Percentiles rank a stretch among this genome's conserved stretches.
Evolutionary conservation across 2,888 invertebrate species (phyloP).

Genomic region (Micoletzkya japonica): DNA sequence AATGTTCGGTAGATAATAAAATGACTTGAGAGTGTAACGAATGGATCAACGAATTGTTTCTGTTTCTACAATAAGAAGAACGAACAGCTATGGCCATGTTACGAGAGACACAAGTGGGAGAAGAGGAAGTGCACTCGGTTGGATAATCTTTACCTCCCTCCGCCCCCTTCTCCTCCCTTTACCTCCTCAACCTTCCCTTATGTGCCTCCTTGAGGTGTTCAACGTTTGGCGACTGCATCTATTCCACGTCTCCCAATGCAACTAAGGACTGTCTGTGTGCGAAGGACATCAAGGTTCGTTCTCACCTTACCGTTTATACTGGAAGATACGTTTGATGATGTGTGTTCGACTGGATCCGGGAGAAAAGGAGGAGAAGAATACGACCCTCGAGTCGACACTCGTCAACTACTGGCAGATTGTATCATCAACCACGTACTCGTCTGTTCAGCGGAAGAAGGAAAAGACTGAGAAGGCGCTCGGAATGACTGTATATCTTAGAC

Average conservation of each 20-base stretch:
- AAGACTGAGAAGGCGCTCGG: constrained; percentile 58
- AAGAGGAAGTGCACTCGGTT: constrained; percentile 49
- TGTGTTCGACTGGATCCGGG: constrained; percentile 56
- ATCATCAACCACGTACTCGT: constrained; percentile 45
- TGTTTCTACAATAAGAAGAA: constrained; percentile 62
- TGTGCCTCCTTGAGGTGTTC: constrained; percentile 38
- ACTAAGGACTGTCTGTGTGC: constrained; percentile 54
- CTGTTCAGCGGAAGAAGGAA: constrained; percentile 46
- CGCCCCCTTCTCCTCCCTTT: too few relatives aligned
- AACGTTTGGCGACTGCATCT: constrained; percentile 56
- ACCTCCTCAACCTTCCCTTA: not conserved
- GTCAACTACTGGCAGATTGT: constrained; percentile 58
- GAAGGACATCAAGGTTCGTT: constrained; percentile 34
- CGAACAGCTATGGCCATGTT: constrained; percentile 59
- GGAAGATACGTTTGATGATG: constrained; percentile 35
- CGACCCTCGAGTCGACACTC: constrained; percentile 42
- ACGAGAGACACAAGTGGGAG: constrained; percentile 48
- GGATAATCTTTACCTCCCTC: too few relatives aligned
- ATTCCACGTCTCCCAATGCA: constrained; percentile 33
- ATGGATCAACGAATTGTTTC: constrained; percentile 45
- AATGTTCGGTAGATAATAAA: not conserved
- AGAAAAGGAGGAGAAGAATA: not conserved
- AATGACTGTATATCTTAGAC: constrained; percentile 27
- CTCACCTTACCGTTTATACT: too few relatives aligned
- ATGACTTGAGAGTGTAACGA: constrained; percentile 26